A percentile compares a stretch with the other conserved stretches of the same genome.
Conservation (phyloP, 2,797 vertebrate genomes). For the Octomys mimax region DNA sequence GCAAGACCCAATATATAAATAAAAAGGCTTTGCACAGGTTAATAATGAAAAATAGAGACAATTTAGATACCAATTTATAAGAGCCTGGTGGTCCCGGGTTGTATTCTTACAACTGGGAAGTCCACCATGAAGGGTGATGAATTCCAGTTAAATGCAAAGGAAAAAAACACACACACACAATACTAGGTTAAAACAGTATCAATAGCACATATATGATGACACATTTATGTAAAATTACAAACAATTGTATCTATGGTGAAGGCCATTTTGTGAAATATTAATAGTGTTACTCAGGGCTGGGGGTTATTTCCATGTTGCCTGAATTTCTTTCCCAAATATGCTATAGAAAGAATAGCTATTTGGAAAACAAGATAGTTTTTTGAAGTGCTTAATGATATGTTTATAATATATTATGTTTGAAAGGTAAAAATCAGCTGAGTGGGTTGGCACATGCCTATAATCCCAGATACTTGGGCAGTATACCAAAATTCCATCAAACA, state of each 20-base stretch:
- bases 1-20: background rate
- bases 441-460: background rate
- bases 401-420: background rate
- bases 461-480: background rate
- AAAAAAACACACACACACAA: background rate
- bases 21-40: background rate
- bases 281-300: background rate
- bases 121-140: background rate
- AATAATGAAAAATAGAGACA: background rate
- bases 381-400: background rate
- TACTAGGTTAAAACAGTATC: background rate
- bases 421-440: background rate
- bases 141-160: background rate
- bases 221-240: background rate
- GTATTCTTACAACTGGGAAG: background rate
- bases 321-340: conserved; percentile 14
- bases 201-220: background rate
- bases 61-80: background rate
- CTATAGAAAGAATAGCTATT: background rate
- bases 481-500: background rate
- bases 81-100: background rate
- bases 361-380: conserved; percentile 17
- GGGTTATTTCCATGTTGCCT: background rate
- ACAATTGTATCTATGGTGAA: too few relatives aligned
- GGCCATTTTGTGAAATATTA: background rate